Base-by-base conservation (phyloP, 2,797 vertebrate genomes). In the Artibeus jamaicensis region DNA sequence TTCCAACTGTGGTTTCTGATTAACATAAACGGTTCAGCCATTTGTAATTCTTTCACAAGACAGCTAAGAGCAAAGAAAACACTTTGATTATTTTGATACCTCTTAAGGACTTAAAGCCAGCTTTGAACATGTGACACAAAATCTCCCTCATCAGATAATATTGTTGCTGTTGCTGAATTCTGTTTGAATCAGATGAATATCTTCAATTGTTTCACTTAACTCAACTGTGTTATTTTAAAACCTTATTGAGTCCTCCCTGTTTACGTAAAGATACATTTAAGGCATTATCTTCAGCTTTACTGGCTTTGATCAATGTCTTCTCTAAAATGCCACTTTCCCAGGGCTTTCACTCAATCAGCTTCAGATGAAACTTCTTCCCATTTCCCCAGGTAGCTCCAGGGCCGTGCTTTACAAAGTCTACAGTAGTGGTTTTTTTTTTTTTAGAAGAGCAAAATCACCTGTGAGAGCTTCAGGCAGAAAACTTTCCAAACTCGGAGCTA, bases 211-310 rank as follows among this genome's bases (percentile, higher is more conserved):
- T 95, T 92, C 96, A 90, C 78, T 90, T 95, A 96, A 96, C 68
- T 96, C 71, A 44, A 65, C 94, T 84, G 71, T 82, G 93, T 96
- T 96, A 93, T 96, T 97, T 97, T 96, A 90, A 96, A 97, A 95
- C 93, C 82, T 59, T 86, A 85, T 83, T 53, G 77, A 77, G n/a
- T 94, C 94, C 48, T 83, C 91, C 87, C 74, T 96, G 94, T 97
- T 97, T 97, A 96, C 15, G 94, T 76, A 96, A 98, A 96, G 89
- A 89, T 93, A 90, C 89, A 93, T 94, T 96, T 96, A 96, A 96
- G 93, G 96, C 95, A 94, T 97, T 96, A 95, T 53, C 48, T 68
- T 90, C 89, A 88, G 77, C 81, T 96, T 97, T 82, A 94, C 89
- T 93, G 85, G 81, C 89, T 96, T 97, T 96, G 86, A 96, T 95